These are phyloP conservation scores for Gallinago media DNA, from an alignment of 2,113 vertebrate genomes.

Conservation along the genomic window DNA sequence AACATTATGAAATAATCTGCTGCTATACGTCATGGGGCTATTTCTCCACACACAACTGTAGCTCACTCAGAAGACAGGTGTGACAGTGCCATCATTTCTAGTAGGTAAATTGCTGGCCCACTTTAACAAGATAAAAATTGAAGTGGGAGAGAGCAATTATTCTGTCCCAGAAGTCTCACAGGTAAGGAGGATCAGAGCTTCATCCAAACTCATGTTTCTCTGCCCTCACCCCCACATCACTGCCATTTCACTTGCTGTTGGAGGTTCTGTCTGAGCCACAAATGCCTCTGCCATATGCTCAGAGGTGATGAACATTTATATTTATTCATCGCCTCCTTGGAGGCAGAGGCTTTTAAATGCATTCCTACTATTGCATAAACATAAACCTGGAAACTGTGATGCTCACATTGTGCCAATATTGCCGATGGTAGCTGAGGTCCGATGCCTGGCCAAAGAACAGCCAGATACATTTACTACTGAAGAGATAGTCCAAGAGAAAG, in stretches of 20 bases:
- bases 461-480: neutral
- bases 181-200: neutral
- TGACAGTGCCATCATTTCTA: neutral
- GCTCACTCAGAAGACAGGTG: neutral
- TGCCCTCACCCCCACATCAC: neutral
- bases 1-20: neutral
- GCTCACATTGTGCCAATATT: neutral
- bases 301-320: neutral
- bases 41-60: fast-evolving
- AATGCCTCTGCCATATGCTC: conserved; percentile 14
- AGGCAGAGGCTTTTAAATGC: neutral
- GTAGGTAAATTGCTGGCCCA: neutral
- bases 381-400: neutral
- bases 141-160: neutral
- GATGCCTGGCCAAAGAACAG: neutral
- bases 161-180: neutral
- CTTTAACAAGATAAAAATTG: neutral
- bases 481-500: neutral
- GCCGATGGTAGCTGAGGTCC: neutral
- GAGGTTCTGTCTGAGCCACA: neutral
- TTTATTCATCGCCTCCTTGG: conserved; percentile 12
- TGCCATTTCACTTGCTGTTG: neutral
- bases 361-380: conserved; percentile 20
- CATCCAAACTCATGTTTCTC: neutral
- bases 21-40: fast-evolving